phyloP scores from a whole-genome alignment of 2,797 vertebrate genomes.

The Phrynocephalus guinanensis region DNA sequence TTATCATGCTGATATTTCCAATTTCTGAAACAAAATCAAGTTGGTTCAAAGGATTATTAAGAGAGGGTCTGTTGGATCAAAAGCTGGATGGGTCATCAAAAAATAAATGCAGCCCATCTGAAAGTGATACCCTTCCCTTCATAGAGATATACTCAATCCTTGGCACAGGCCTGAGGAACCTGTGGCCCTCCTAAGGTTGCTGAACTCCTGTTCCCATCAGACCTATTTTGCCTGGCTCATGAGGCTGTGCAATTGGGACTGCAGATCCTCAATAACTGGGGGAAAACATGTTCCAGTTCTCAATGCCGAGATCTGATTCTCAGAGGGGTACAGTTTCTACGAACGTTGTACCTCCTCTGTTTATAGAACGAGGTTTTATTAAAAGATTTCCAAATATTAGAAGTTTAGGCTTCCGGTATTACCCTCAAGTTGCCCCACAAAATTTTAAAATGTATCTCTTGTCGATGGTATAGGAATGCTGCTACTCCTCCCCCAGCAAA shows the following conservation, averaged over 20 bases:
- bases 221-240: neutral
- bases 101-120: neutral
- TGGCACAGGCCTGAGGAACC: neutral
- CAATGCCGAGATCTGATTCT: neutral
- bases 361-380: neutral
- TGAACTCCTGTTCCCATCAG: neutral
- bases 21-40: neutral
- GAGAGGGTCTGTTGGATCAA: neutral
- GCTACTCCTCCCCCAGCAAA: neutral
- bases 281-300: too few relatives aligned
- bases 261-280: neutral
- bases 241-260: neutral
- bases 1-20: neutral
- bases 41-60: neutral
- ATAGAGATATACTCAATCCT: neutral
- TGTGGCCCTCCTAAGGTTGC: neutral
- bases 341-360: neutral
- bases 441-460: neutral
- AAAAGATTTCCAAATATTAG: neutral
- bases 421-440: neutral
- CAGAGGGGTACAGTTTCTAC: neutral
- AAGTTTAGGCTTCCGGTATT: slow-evolving; percentile 6
- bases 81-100: neutral
- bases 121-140: neutral
- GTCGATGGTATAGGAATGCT: neutral